These are phyloP conservation scores for Axea sp. DNA, from an alignment of 2,888 invertebrate species.

Conservation along the genomic window DNA sequence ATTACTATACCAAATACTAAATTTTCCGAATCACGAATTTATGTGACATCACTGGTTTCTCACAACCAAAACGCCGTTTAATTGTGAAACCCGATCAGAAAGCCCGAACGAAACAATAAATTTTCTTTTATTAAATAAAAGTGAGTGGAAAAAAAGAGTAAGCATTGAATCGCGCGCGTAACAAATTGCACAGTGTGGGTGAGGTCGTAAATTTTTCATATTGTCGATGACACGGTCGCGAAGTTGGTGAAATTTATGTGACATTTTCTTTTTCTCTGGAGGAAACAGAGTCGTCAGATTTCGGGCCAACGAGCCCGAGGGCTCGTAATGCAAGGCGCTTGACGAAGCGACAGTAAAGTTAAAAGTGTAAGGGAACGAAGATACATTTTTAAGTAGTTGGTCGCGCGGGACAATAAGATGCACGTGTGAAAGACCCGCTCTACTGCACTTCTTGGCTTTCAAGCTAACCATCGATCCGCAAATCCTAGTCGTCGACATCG, in stretches of 20 bases:
- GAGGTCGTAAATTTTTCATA: conserved; percentile 43
- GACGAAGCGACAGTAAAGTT: conserved; percentile 20
- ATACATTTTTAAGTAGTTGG: conserved; percentile 63
- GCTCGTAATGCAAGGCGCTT: conserved; percentile 21
- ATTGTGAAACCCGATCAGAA: conserved; percentile 13
- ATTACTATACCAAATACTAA: background rate
- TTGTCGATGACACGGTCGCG: conserved; percentile 42
- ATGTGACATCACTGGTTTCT: conserved; percentile 8
- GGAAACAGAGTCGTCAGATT: conserved; percentile 46
- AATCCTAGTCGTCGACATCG: conserved; percentile 41
- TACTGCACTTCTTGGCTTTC: conserved; percentile 48
- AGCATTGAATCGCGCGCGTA: background rate
- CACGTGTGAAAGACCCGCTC: conserved; percentile 47
- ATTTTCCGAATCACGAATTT: background rate
- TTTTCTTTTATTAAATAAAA: conserved; percentile 35
- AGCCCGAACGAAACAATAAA: conserved; percentile 17
- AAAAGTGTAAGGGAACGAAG: conserved; percentile 22
- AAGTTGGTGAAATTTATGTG: conserved; percentile 53
- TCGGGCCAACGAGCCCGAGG: conserved; percentile 13
- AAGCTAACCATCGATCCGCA: conserved; percentile 46
- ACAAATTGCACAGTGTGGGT: conserved; percentile 3
- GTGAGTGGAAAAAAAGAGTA: conserved; percentile 4
- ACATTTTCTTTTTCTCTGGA: conserved; percentile 9
- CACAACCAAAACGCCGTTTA: conserved; percentile 9
- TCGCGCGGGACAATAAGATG: conserved; percentile 58